Evolutionary conservation across 2,888 invertebrate genomes (phyloP).

Genomic region (Thelaira solivaga): DNA sequence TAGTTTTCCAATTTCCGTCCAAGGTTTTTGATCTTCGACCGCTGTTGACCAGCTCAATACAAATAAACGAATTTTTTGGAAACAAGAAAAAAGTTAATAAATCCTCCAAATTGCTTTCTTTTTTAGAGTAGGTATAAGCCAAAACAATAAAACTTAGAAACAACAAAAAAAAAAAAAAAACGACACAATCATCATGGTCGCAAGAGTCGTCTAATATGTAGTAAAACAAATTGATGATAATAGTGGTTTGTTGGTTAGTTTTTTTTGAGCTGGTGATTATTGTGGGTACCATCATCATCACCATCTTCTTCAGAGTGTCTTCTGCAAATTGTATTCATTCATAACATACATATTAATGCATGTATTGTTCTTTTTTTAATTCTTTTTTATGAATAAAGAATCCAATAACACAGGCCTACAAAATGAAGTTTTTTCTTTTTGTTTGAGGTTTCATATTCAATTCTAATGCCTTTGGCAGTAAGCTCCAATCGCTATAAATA

Average conservation of each 20-base stretch:
- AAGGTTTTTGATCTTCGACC: conserved; percentile 63
- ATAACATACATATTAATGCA: conserved; percentile 27
- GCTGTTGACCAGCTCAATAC: conserved; percentile 53
- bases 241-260: conserved; percentile 32
- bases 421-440: too few relatives aligned
- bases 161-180: conserved; percentile 33
- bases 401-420: too few relatives aligned
- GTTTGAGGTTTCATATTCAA: too few relatives aligned
- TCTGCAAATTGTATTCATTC: conserved; percentile 42
- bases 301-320: too few relatives aligned
- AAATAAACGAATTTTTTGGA: conserved; percentile 32
- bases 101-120: conserved; percentile 58
- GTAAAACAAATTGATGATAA: conserved; percentile 54
- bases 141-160: conserved; percentile 44
- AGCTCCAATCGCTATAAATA: too few relatives aligned
- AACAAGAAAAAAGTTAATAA: conserved; percentile 48
- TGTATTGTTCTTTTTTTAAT: too few relatives aligned
- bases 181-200: conserved; percentile 61
- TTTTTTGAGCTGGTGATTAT: conserved; percentile 33
- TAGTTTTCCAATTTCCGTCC: conserved; percentile 68
- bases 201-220: conserved; percentile 56
- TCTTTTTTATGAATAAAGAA: conserved; percentile 56
- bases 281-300: conserved; percentile 52
- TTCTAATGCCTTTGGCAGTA: too few relatives aligned
- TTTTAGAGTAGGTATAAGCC: conserved; percentile 22